Evolutionary conservation across 2,113 vertebrate genomes (phyloP).

Genomic region (Mungos mungo): DNA sequence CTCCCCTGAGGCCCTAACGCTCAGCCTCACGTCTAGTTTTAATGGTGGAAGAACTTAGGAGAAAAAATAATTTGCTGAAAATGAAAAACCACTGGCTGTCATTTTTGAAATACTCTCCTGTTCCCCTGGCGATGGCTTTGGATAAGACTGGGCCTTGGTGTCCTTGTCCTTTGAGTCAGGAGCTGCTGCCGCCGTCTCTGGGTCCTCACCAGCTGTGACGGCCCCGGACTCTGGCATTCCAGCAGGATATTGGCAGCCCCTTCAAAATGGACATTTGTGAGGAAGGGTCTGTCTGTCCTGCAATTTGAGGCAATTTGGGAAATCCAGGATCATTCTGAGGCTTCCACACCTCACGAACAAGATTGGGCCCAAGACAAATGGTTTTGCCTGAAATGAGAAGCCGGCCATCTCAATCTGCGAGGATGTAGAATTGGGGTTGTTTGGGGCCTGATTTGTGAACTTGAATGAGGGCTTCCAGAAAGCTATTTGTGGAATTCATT

Average conservation of each 20-base stretch:
- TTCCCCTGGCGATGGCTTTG: not conserved
- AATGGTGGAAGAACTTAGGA: not conserved
- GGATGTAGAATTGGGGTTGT: not conserved
- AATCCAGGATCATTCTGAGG: not conserved
- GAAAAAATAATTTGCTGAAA: not conserved
- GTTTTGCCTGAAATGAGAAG: not conserved
- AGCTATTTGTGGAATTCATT: constrained; percentile 58
- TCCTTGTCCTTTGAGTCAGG: not conserved
- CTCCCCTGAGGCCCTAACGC: not conserved
- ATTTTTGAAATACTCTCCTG: not conserved
- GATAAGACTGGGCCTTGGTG: not conserved
- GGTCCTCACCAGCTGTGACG: fast-evolving
- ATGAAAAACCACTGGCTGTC: not conserved
- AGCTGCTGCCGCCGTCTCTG: not conserved
- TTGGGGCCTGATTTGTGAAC: constrained; percentile 66
- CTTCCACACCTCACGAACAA: not conserved
- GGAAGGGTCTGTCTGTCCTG: not conserved
- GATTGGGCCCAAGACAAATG: constrained; percentile 24
- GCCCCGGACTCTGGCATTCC: not conserved
- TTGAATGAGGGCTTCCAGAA: constrained; percentile 60
- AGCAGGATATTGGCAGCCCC: not conserved
- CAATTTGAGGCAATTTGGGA: not conserved
- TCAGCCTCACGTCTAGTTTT: not conserved
- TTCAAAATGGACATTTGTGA: not conserved
- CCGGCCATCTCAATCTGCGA: not conserved